Base-by-base conservation (phyloP, 2,113 vertebrate genomes). In the Corapipo altera region DNA sequence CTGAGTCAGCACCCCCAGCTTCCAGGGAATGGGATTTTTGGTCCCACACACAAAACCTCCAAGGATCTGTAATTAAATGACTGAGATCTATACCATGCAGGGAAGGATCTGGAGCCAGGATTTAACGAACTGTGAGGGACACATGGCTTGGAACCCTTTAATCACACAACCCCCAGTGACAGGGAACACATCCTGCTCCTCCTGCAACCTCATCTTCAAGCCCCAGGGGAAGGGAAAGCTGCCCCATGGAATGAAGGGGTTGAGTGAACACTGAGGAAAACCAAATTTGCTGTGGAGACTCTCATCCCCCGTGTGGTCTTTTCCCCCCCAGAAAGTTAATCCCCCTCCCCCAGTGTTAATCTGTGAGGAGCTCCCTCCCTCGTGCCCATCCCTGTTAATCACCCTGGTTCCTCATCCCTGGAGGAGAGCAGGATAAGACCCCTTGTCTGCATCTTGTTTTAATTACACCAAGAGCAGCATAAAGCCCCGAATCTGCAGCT, bases 191-290 rank as follows among this genome's bases (percentile, higher is more conserved):
- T 73, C 49, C 81, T 48, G n/a, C 57, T 87, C 48, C 22, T 84
- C 58, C 48, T 57, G 15, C 85, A 41, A 43, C 66, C 35, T 74
- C 81, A 26, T 13, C 48, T 14, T 48, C n/a, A 1, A 5, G 48
- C 4, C 26, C 35, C 1, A 0, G 30, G 6, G 15, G 30, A 28
- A 24, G 46, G 62, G 43, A 44, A 52, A 76, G 39, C n/a, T 39
- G 23, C 55, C 48, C 66, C 2, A 1, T 0, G 41, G 33, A 24
- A 6, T 3, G 39, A 22, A 22, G 32, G 4, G 2, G 5, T 13
- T 37, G 54, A 48, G 59, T 6, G 62, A 87, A 21, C 49, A 4
- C 13, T 17, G 32, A 65, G 22, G 26, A 65, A 72, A 49, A 5
- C 10, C 2, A 2, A 62, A 62, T 83, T 35, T 58, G 66, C 75